A percentile compares a stretch with the other conserved stretches of the same genome.
Conservation (phyloP, 2,113 vertebrate genomes). For the Poeciliopsis occidentalis region DNA sequence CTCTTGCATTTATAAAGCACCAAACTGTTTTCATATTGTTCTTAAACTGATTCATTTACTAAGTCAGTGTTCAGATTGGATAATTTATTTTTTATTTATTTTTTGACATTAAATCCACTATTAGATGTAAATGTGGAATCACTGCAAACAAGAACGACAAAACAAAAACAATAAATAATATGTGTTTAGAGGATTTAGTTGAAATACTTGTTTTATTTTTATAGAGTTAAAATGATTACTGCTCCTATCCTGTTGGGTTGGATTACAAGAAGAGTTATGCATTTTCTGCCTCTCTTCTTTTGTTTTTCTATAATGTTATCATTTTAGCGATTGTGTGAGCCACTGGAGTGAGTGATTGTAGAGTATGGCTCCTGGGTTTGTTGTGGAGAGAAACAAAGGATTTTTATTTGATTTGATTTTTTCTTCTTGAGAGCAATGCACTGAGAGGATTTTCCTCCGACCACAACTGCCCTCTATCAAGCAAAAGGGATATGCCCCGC, state of each 20-base stretch:
- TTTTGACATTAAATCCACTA: too few species aligned
- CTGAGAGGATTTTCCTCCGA: conserved; percentile 54
- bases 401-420: conserved; percentile 71
- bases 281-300: conserved; percentile 1
- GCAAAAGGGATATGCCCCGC: conserved; percentile 46
- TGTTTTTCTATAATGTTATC: conserved; percentile 54
- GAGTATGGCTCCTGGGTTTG: conserved; percentile 69
- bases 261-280: conserved; percentile 40
- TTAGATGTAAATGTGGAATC: too few species aligned
- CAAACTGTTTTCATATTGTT: too few species aligned
- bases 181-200: conserved; percentile 7
- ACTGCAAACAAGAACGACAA: too few species aligned
- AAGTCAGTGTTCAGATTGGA: background rate
- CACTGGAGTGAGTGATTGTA: conserved; percentile 74
- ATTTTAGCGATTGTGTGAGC: conserved; percentile 66
- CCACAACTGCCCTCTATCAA: conserved; percentile 61
- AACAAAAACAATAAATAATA: background rate
- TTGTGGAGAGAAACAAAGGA: conserved; percentile 63
- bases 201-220: background rate
- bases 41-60: background rate
- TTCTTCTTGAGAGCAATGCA: conserved; percentile 56
- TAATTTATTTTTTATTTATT: too few species aligned
- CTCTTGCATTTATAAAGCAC: too few species aligned
- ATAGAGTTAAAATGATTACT: background rate
- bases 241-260: conserved; percentile 24